Base-by-base conservation (phyloP, 2,797 vertebrate genomes). In the Melopsittacus undulatus region DNA sequence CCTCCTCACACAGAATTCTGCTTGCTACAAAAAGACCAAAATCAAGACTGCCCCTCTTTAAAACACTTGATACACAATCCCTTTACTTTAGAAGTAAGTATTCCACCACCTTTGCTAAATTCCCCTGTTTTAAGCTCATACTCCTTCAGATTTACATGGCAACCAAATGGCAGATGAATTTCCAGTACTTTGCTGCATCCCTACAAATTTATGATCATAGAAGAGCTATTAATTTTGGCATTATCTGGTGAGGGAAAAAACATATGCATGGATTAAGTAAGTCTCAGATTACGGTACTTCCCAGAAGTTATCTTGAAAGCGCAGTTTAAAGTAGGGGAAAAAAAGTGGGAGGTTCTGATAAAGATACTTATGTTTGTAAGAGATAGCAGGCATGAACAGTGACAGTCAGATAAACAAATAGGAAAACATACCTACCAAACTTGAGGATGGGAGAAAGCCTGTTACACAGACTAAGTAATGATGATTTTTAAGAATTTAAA, bases 301-400 rank as follows among this genome's bases (percentile, higher is more conserved):
- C 83, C 61, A 94, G 86, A 90, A 89, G 26, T 93, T 96, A 92
- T 95, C 94, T 93, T 62, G 19, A 90, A 83, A 88, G 83, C 20
- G 34, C 94, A 95, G 90, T 82, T 90, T 77, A 49, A 89, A 79
- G 36, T 8, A 45, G 5, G 42, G 6, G 5, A 23, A 38, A 77
- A 86, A 84, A 70, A 61, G 36, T 57, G 54, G 49, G 74, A 89
- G 61, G 64, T 77, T 87, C 83, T 87, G 88, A 95, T 94, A 96
- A 97, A 86, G 69, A 91, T 57, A 68, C 72, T 83, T 48, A 10
- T 97, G 95, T 89, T 95, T 68, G n/a, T 74, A 74, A 87, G 68
- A 94, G 95, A 96, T 97, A 96, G 18, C 72, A 80, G 45, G 16
- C 77, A 90, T 54, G 67, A 80, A 79, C 95, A 91, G 74, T 68